Percentiles rank a stretch among this genome's conserved stretches.
Conservation (phyloP, 2,797 vertebrate species). For the Eremophila alpestris region DNA sequence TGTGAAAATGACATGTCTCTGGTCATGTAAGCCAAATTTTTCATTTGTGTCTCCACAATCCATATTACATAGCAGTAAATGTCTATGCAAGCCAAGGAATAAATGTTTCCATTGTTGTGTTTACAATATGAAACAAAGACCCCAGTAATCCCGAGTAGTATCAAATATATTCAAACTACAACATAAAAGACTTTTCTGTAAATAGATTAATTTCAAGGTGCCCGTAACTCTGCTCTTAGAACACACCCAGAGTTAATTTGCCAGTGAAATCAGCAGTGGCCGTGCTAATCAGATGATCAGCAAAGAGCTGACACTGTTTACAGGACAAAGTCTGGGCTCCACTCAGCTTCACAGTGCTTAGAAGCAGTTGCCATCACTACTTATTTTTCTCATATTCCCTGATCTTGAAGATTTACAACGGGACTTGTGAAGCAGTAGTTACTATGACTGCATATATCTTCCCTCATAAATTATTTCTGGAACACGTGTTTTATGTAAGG, state of each 20-base stretch:
- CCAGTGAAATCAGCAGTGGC: not conserved
- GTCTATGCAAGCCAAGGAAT: not conserved
- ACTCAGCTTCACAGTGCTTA: not conserved
- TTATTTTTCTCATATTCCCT: not conserved
- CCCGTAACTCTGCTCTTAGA: not conserved
- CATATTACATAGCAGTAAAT: not conserved
- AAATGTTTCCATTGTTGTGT: not conserved
- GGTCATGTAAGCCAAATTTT: not conserved
- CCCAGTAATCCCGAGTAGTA: not conserved
- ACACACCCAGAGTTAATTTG: not conserved
- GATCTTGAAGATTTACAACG: not conserved
- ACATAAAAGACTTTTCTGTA: not conserved
- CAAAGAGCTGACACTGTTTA: not conserved
- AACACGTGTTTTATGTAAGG: constrained; percentile 3
- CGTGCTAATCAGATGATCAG: not conserved
- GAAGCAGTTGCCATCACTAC: not conserved
- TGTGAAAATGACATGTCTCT: not conserved
- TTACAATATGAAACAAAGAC: not conserved
- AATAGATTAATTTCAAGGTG: not conserved
- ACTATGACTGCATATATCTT: constrained; percentile 30
- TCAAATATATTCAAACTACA: not conserved
- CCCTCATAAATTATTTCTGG: constrained; percentile 64
- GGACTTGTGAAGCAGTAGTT: constrained; percentile 27
- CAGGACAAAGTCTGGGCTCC: not conserved
- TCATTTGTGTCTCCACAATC: not conserved